Evolutionary conservation across 2,888 invertebrate species (phyloP).

Genomic region (Stenotaenia linearis): DNA sequence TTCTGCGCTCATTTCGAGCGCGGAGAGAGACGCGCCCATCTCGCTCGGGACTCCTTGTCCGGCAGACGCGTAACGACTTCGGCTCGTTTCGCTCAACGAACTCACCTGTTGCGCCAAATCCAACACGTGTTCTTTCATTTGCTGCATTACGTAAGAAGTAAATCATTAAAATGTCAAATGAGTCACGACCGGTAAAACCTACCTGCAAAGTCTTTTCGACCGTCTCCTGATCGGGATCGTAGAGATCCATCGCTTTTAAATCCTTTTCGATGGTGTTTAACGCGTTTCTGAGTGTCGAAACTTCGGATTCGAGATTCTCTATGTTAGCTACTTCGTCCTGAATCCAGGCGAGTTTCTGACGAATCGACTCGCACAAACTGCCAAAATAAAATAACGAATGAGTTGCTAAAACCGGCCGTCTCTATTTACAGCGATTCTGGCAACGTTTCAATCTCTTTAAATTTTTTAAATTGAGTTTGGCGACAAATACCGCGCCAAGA

Average conservation of each 20-base stretch:
- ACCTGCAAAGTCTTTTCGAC: slow-evolving; percentile 58
- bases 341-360: slow-evolving; percentile 33
- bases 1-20: slow-evolving; percentile 74
- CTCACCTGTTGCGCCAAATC: slow-evolving; percentile 38
- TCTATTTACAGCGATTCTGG: not conserved
- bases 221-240: slow-evolving; percentile 63
- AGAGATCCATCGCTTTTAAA: slow-evolving; percentile 68
- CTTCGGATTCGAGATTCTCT: slow-evolving; percentile 34
- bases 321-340: slow-evolving; percentile 35
- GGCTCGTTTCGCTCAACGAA: slow-evolving; percentile 49
- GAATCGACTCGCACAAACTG: slow-evolving; percentile 35
- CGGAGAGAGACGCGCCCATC: slow-evolving; percentile 71
- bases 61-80: slow-evolving; percentile 53
- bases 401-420: not conserved
- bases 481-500: no score
- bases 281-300: slow-evolving; percentile 27
- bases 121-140: slow-evolving; percentile 66
- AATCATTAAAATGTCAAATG: no score
- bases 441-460: not conserved
- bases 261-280: slow-evolving; percentile 51
- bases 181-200: no score
- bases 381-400: not conserved
- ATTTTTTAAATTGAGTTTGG: no score
- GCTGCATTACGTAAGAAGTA: slow-evolving; percentile 55
- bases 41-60: slow-evolving; percentile 60